Percentiles rank a stretch among this genome's conserved stretches.
Evolutionary conservation across 2,797 vertebrate species (phyloP).

Genomic region (Sebastes paucispinis): DNA sequence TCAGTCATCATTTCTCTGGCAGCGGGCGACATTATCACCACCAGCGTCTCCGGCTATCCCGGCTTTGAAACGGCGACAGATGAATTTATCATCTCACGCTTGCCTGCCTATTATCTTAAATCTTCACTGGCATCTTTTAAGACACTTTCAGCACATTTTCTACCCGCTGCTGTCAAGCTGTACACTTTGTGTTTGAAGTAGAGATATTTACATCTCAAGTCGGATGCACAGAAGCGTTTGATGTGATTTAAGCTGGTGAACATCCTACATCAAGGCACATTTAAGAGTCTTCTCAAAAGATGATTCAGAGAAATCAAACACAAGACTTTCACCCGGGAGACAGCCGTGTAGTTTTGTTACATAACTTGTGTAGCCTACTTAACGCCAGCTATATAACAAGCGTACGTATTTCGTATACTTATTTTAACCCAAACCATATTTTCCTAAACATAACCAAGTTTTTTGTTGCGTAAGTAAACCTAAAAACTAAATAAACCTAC

Average conservation of each 20-base stretch:
- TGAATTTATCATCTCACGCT: neutral
- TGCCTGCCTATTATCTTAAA: neutral
- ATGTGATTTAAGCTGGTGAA: neutral
- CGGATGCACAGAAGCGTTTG: neutral
- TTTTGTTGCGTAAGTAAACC: neutral
- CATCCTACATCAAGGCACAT: neutral
- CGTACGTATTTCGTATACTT: neutral
- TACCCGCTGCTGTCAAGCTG: neutral
- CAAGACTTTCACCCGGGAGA: too few relatives aligned
- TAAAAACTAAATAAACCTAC: too few relatives aligned
- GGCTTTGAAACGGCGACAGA: neutral
- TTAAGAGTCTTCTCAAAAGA: neutral
- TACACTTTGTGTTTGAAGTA: neutral
- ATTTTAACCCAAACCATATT: neutral
- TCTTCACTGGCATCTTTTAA: neutral
- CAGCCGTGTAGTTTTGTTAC: neutral
- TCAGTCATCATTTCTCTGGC: conserved; percentile 12
- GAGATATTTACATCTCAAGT: neutral
- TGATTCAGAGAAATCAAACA: too few relatives aligned
- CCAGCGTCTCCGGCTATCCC: neutral
- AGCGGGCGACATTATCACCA: neutral
- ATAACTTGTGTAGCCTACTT: neutral
- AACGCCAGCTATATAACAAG: neutral
- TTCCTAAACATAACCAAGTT: neutral
- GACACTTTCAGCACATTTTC: neutral